Percentiles rank a stretch among this genome's conserved stretches.
These are phyloP conservation scores for Cheilosia vernalis DNA, from an alignment of 2,888 invertebrate species.

Conservation along the genomic window DNA sequence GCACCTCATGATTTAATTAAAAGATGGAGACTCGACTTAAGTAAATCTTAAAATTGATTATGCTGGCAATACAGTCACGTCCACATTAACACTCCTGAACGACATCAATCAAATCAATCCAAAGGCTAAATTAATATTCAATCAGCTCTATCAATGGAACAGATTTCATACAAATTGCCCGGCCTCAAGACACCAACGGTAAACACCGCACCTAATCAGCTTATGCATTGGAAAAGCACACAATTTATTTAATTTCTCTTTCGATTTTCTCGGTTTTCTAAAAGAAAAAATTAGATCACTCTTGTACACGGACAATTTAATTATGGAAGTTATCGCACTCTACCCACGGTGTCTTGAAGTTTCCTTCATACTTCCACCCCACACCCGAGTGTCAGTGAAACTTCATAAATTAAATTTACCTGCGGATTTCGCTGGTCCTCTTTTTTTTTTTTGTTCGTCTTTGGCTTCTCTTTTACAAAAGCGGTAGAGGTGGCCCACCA, in stretches of 20 bases:
- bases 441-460: neutral
- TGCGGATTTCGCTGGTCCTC: conserved; percentile 18
- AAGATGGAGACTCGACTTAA: no score
- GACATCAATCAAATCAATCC: conserved; percentile 53
- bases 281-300: neutral
- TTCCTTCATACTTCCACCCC: neutral
- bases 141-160: conserved; percentile 55
- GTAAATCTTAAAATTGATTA: no score
- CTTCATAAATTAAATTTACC: conserved; percentile 53
- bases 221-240: neutral
- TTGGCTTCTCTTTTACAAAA: neutral
- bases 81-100: no score
- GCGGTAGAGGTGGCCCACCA: conserved; percentile 3
- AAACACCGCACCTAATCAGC: conserved; percentile 19
- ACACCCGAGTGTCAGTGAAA: conserved; percentile 14
- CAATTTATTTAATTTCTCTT: neutral
- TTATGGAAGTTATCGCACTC: conserved; percentile 8
- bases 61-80: no score
- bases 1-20: no score
- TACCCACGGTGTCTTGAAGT: conserved; percentile 2
- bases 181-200: no score
- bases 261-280: no score
- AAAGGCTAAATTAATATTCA: conserved; percentile 55
- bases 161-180: conserved; percentile 4
- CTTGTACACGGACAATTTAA: conserved; percentile 46